Conservation (phyloP, 2,888 invertebrate species). For the Ophion costatus region DNA sequence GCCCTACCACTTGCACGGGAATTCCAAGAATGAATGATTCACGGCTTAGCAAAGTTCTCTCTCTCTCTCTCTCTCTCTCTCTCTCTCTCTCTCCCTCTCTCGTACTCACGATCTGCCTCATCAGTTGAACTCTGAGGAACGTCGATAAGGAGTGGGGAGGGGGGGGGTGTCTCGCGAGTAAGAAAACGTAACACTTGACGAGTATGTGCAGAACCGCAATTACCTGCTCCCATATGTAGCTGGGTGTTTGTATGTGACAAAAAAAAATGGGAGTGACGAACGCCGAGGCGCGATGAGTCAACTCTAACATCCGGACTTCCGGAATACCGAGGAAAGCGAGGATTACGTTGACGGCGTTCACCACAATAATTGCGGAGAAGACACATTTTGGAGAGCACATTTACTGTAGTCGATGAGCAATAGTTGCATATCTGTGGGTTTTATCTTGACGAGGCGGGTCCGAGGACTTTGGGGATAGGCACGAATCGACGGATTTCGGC, state of each 20-base stretch:
- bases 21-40: conserved; percentile 62
- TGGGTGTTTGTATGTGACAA: background rate
- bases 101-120: conserved; percentile 59
- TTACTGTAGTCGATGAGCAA: too few species aligned
- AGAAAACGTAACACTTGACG: conserved; percentile 55
- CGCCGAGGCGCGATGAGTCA: conserved; percentile 19
- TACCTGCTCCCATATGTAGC: conserved; percentile 7
- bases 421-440: too few species aligned
- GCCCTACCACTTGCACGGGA: conserved; percentile 36
- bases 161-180: conserved; percentile 25
- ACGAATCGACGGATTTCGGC: too few species aligned
- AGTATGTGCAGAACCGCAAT: conserved; percentile 48
- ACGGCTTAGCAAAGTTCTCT: conserved; percentile 12
- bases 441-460: too few species aligned
- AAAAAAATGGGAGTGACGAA: conserved; percentile 3
- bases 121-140: conserved; percentile 25
- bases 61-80: background rate
- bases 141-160: conserved; percentile 28
- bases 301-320: conserved; percentile 40
- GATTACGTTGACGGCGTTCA: background rate
- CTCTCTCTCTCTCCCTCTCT: conserved; percentile 2
- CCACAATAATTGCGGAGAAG: too few species aligned
- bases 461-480: too few species aligned
- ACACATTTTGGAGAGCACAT: too few species aligned
- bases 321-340: conserved; percentile 20